Base-by-base conservation (phyloP, 37 sponge, comb jelly and placozoan species). In the Cliona cf. orientalis region DNA sequence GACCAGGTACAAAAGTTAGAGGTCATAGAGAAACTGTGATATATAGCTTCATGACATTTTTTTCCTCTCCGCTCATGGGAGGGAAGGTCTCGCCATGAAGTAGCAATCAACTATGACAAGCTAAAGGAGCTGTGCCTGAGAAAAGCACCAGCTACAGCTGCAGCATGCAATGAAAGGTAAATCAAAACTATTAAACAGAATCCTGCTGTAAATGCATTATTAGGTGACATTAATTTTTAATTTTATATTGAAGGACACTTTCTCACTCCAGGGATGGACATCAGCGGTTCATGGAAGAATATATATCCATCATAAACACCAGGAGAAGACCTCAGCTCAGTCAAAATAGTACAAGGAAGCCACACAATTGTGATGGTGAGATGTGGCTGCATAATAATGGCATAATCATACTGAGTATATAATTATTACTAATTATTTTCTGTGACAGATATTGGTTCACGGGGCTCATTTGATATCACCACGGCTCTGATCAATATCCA, bases 81-180 rank as follows among this genome's bases (percentile, higher is more conserved):
- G 11, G 46, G 49, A 41, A 22, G 44, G 21, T 41, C 17, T 17
- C 7, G 45, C 72, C 38, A 34, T 37, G 37, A 35, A 42, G 57
- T 71, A 35, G 62, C 59, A 25, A 81, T 81, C 22, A 57, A 81
- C 62, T 81, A 81, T 41, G 43, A n/a, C 28, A 81, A 58, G 57
- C 72, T 81, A 45, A 56, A 45, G 31, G 70, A 71, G 45, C 61
- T 81, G 81, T 58, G 38, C 74, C 2, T 32, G 39, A 4, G 9
- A 37, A 9, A 38, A 62, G n/a, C 45, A 61, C 45, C 32, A n/a
- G 4, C 21, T 42, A 60, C 43, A 25, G 41, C 23, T 62, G 64
- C 7, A n/a, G 38, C 22, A 4, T 35, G 36, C 5, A 29, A 3
- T 71, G 28, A 36, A 49, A 49, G 14, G n/a, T n/a, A 19, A 49